Base-by-base conservation (phyloP, 1,140 invertebrate species). In the Calliphora vicina region DNA sequence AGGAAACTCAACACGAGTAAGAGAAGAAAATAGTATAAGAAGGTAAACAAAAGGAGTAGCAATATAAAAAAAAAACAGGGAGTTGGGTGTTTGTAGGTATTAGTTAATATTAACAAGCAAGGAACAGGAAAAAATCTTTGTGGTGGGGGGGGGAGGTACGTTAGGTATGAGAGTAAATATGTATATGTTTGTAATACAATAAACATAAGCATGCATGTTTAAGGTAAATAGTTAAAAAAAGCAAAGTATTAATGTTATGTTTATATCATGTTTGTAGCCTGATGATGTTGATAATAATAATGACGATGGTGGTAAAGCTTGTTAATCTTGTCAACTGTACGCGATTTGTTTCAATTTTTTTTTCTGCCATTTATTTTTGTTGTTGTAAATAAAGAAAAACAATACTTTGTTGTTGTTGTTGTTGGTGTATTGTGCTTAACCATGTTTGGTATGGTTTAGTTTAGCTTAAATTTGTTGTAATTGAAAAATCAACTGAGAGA, bases 311-410 rank as follows among this genome's bases (percentile, higher is more conserved):
- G 73, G 17, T 76, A 78, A 78, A 78, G 74, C 74, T 78, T 78
- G 74, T 78, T 78, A 78, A 78, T 78, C 74, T 78, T 78, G 74
- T 78, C 74, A 78, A 78, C 74, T 78, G 74, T 78, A 78, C 74
- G 35, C 74, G 74, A 78, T 78, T 78, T 78, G 74, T 78, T 78
- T 78, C 23, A 78, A 27, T 45, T 45, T 42, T 67, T 25, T 67
- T 67, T 67, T 67, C 1, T 13, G 26, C 26, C 3, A 29, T n/a
- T 74, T 15, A 5, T 74, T 76, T 2, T 12, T 76, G 29, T 12
- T 35, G 73, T 42, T 73, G 25, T 73, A 29, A 27, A 15, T 57
- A 67, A 67, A 23, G 27, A 50, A 50, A 50, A 50, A 43, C 42
- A 43, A 43, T 6, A 43, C 26, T 76, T 73, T 73, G 1, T 25